Evolutionary conservation across 2,888 invertebrate species (phyloP).

Genomic region (Ashinkailepas kermadecensis): DNA sequence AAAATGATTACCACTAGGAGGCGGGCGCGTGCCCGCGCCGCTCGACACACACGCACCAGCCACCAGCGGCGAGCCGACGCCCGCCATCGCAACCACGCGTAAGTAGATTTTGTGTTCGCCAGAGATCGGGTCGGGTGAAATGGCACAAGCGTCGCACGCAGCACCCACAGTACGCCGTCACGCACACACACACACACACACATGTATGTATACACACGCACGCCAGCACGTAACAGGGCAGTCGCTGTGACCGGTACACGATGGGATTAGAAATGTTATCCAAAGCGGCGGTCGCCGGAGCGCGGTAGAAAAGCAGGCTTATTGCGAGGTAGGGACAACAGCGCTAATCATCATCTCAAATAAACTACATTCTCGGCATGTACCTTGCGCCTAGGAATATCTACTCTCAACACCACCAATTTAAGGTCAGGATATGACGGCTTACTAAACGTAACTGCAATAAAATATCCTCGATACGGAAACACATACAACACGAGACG

Average conservation of each 20-base stretch:
- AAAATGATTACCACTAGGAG: neutral
- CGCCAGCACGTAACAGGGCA: no score
- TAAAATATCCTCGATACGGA: neutral
- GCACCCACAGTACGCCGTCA: neutral
- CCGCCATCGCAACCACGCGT: neutral
- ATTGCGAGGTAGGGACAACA: conserved; percentile 16
- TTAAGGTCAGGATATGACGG: neutral
- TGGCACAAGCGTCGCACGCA: neutral
- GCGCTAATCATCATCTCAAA: neutral
- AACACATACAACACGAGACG: neutral
- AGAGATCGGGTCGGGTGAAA: neutral
- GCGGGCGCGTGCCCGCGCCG: neutral
- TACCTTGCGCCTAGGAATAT: neutral
- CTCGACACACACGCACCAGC: no score
- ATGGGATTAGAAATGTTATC: conserved; percentile 3
- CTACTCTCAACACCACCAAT: neutral
- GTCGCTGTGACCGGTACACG: no score
- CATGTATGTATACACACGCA: no score
- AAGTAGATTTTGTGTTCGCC: neutral
- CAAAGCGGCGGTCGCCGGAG: neutral
- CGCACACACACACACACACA: neutral
- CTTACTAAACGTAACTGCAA: neutral
- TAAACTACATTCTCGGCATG: neutral
- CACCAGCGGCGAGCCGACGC: no score
- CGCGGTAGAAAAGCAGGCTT: neutral